Percentiles rank a stretch among this genome's conserved stretches.
Conservation (phyloP, 2,797 vertebrate genomes). For the Saxicola maurus region DNA sequence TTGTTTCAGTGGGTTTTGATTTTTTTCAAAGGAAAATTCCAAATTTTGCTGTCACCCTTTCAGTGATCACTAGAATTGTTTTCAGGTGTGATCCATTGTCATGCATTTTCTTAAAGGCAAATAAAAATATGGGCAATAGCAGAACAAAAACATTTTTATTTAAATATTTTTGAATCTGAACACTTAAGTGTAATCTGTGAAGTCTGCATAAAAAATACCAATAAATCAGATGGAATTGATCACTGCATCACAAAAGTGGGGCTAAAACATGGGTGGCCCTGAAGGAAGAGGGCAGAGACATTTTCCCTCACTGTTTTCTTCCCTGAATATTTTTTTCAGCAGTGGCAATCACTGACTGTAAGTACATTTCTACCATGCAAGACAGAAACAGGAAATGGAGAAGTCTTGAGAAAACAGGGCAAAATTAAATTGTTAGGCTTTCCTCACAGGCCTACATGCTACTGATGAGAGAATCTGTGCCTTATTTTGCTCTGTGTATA, state of each 20-base stretch:
- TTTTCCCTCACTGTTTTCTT: background rate
- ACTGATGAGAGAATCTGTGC: background rate
- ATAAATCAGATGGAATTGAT: background rate
- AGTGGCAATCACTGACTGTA: background rate
- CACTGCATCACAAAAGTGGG: background rate
- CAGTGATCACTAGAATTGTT: background rate
- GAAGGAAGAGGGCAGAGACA: background rate
- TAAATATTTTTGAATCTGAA: background rate
- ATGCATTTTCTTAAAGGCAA: background rate
- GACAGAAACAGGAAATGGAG: background rate
- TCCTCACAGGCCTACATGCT: background rate
- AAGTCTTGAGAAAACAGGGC: background rate
- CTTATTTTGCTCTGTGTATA: background rate
- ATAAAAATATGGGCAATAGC: background rate
- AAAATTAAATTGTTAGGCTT: background rate
- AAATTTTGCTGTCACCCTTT: background rate
- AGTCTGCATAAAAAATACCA: background rate
- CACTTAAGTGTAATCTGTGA: background rate
- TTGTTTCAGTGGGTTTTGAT: background rate
- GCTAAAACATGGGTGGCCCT: background rate
- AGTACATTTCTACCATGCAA: background rate
- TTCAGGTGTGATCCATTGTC: background rate
- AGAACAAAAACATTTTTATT: background rate
- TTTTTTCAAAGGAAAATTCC: background rate
- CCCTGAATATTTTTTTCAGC: background rate